Percentiles rank a stretch among this genome's conserved stretches.
These are phyloP conservation scores for Teleogryllus oceanicus DNA, from an alignment of 2,888 invertebrate genomes.

Conservation along the genomic window DNA sequence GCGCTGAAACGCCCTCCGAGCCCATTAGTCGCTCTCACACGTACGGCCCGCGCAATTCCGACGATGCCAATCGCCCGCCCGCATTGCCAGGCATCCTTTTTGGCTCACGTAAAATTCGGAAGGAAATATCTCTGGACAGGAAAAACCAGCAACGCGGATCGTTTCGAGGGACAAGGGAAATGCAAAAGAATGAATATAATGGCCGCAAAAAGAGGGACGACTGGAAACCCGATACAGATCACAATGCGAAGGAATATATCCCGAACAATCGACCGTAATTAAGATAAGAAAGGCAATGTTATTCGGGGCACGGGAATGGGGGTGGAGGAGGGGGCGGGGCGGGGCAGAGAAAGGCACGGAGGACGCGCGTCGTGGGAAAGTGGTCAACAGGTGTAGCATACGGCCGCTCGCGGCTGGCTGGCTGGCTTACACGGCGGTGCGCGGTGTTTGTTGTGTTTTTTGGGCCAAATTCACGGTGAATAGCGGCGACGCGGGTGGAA, in stretches of 20 bases:
- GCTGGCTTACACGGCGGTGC: neutral
- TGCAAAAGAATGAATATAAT: neutral
- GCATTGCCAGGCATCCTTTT: neutral
- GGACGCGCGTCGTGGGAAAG: neutral
- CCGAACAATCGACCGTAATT: constrained; percentile 18
- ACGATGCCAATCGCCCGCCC: too few species aligned
- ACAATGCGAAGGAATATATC: neutral
- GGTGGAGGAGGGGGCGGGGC: neutral
- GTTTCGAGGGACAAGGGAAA: neutral
- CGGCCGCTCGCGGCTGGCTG: neutral
- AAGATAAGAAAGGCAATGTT: neutral
- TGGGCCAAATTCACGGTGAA: neutral
- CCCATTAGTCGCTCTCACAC: too few species aligned
- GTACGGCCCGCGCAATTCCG: too few species aligned
- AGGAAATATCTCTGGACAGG: neutral
- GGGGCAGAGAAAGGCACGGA: too few species aligned
- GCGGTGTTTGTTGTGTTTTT: neutral
- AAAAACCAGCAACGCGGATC: neutral
- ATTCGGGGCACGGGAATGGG: neutral
- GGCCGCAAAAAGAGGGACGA: neutral
- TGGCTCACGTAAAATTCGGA: neutral
- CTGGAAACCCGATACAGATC: neutral
- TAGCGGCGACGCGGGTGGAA: neutral
- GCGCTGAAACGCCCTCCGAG: too few species aligned
- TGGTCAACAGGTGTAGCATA: constrained; percentile 1